A percentile compares a stretch with the other conserved stretches of the same genome.
phyloP scores from a whole-genome alignment of 2,888 invertebrate genomes.

The Plutella xylostella region DNA sequence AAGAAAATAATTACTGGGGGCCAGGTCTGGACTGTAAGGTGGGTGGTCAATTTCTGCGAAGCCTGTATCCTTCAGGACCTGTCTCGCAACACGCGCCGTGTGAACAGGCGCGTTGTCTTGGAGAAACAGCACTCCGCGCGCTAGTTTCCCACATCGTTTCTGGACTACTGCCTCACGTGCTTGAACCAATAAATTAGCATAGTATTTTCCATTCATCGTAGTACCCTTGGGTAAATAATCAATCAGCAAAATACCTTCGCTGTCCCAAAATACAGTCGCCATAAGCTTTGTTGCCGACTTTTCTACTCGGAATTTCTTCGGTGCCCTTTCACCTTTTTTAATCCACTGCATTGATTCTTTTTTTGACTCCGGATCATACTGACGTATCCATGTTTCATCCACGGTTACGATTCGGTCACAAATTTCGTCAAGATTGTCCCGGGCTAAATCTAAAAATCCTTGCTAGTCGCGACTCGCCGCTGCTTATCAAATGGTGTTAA shows the following conservation, averaged over 20 bases:
- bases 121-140: neutral
- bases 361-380: constrained; percentile 6
- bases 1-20: neutral
- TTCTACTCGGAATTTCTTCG: constrained; percentile 10
- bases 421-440: neutral
- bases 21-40: neutral
- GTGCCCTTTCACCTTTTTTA: constrained; percentile 8
- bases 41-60: neutral
- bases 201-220: neutral
- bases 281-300: constrained; percentile 6
- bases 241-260: constrained; percentile 8
- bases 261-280: constrained; percentile 13
- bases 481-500: neutral
- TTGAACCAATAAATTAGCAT: neutral
- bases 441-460: neutral
- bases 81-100: neutral
- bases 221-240: constrained; percentile 11
- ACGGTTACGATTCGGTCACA: constrained; percentile 1
- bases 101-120: neutral
- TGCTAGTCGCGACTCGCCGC: neutral
- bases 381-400: constrained; percentile 5
- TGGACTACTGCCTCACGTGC: neutral
- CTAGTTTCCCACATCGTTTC: neutral
- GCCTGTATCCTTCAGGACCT: neutral
- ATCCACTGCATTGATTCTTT: constrained; percentile 11